phyloP scores from a whole-genome alignment of 2,797 vertebrate genomes.

The Numenius phaeopus region DNA sequence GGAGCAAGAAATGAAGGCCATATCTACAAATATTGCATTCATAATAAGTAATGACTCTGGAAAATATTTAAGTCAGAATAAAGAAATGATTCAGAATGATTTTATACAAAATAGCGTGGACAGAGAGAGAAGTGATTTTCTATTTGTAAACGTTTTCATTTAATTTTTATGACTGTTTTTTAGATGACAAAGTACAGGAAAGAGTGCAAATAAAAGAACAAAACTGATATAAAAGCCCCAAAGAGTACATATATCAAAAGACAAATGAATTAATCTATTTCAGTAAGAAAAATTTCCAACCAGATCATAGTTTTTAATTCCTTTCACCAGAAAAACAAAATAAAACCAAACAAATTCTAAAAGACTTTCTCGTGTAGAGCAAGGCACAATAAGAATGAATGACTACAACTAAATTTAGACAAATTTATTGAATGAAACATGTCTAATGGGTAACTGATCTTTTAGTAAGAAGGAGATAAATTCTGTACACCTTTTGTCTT shows the following conservation, averaged over 20 bases:
- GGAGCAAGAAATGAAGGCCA: neutral
- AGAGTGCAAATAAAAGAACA: neutral
- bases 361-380: neutral
- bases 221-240: neutral
- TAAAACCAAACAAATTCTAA: neutral
- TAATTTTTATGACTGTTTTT: neutral
- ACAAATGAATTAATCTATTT: neutral
- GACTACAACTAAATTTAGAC: neutral
- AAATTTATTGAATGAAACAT: neutral
- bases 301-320: neutral
- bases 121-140: neutral
- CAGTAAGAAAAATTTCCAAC: neutral
- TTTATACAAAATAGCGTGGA: neutral
- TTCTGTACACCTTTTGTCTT: neutral
- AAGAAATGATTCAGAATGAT: neutral
- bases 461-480: neutral
- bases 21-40: neutral
- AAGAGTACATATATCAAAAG: neutral
- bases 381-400: neutral
- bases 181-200: neutral
- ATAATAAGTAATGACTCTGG: neutral
- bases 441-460: neutral
- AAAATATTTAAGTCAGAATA: neutral
- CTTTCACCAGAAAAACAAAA: neutral
- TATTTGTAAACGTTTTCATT: neutral